Evolutionary conservation across 2,888 invertebrate genomes (phyloP).

Genomic region (Deladenus siricidicola): DNA sequence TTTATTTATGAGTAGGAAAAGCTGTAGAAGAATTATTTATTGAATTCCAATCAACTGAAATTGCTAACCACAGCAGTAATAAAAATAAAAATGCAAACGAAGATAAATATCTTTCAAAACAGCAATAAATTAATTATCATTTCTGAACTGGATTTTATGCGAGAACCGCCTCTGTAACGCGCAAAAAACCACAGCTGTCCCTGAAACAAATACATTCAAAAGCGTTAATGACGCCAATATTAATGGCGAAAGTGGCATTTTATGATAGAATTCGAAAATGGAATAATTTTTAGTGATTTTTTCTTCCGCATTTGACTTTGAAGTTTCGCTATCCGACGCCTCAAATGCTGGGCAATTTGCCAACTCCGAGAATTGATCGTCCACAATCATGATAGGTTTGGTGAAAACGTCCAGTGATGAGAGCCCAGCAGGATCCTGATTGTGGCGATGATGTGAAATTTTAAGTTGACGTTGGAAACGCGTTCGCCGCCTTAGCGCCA

Average conservation of each 20-base stretch:
- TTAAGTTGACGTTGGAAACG: background rate
- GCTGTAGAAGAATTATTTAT: background rate
- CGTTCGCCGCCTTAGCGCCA: background rate
- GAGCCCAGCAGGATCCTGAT: background rate
- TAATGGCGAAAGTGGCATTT: background rate
- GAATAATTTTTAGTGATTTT: background rate
- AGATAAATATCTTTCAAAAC: background rate
- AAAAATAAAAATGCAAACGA: background rate
- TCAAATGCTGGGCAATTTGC: slow-evolving; percentile 7
- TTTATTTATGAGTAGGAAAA: too few relatives aligned
- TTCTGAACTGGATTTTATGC: slow-evolving; percentile 1
- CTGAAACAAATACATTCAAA: background rate
- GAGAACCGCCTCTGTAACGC: slow-evolving; percentile 5
- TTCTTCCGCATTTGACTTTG: background rate
- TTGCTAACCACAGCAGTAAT: background rate
- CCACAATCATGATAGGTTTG: slow-evolving; percentile 35
- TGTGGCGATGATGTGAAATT: background rate
- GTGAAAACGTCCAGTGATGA: slow-evolving; percentile 47
- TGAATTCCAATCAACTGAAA: background rate
- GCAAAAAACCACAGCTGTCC: background rate
- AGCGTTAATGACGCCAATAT: background rate
- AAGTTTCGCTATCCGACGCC: too few relatives aligned
- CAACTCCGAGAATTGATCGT: slow-evolving; percentile 25
- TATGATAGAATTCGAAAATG: background rate
- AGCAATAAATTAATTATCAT: background rate